Conservation (phyloP, 37 sponge, comb jelly and placozoan genomes). For the Trichoplax adhaerens region DNA sequence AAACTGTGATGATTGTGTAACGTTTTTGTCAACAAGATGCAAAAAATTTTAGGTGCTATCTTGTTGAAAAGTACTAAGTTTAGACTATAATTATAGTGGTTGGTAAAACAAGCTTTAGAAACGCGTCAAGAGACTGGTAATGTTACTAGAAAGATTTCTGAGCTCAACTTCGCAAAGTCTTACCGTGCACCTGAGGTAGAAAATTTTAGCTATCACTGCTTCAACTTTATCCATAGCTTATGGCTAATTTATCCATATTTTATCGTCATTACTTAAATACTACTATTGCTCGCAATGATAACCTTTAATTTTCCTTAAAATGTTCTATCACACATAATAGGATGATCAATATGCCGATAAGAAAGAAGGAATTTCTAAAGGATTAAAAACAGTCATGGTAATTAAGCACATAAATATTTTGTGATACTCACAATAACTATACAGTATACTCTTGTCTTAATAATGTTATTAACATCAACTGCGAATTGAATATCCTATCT, state of each 20-base stretch:
- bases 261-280: too few species aligned
- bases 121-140: constrained; percentile 89
- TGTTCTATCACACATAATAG: constrained; percentile 8
- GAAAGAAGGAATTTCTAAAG: constrained; percentile 19
- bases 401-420: not conserved
- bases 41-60: too few species aligned
- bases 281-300: too few species aligned
- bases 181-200: constrained; percentile 47
- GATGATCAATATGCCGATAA: constrained; percentile 32
- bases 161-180: constrained; percentile 54
- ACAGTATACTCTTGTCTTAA: too few species aligned
- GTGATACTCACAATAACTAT: too few species aligned
- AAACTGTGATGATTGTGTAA: not conserved
- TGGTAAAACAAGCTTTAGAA: constrained; percentile 88
- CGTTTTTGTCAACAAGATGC: too few species aligned
- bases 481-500: too few species aligned
- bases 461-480: too few species aligned
- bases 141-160: constrained; percentile 67
- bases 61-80: too few species aligned
- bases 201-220: not conserved
- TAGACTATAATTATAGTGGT: constrained; percentile 30
- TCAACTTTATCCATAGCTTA: too few species aligned
- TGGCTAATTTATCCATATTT: too few species aligned
- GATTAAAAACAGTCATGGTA: constrained; percentile 33
- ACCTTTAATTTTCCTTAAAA: too few species aligned